Percentiles rank a stretch among this genome's conserved stretches.
phyloP scores from a whole-genome alignment of 2,888 invertebrate genomes.

The Chaetogeoica ovagalla region DNA sequence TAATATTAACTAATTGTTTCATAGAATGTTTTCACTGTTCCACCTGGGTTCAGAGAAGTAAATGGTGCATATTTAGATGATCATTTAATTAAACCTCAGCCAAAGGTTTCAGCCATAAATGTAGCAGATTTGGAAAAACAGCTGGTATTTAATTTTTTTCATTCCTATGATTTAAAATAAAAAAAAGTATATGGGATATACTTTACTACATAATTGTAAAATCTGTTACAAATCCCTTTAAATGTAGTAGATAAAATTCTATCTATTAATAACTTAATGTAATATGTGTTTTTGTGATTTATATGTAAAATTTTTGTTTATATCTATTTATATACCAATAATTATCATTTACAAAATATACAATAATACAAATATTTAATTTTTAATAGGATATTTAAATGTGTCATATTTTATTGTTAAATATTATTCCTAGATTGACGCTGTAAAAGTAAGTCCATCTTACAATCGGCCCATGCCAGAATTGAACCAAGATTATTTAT shows the following conservation, averaged over 20 bases:
- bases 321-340: too few species aligned
- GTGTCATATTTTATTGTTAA: background rate
- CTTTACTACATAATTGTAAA: background rate
- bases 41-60: conserved; percentile 27
- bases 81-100: conserved; percentile 31
- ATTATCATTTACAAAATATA: too few species aligned
- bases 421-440: conserved; percentile 28
- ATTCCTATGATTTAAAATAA: background rate
- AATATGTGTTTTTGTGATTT: background rate
- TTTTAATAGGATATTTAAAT: too few species aligned
- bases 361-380: too few species aligned
- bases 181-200: background rate
- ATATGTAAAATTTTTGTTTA: background rate
- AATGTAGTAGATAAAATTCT: background rate
- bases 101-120: conserved; percentile 50
- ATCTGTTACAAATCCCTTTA: background rate
- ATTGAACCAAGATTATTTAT: conserved; percentile 21
- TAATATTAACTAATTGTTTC: conserved; percentile 8
- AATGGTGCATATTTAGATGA: conserved; percentile 27
- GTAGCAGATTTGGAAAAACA: conserved; percentile 54
- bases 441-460: conserved; percentile 40
- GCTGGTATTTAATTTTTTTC: conserved; percentile 43
- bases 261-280: background rate
- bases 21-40: conserved; percentile 38
- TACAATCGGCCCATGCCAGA: conserved; percentile 9